Base-by-base conservation (phyloP, 2,113 vertebrate genomes). In the Rhabdomys dilectus region DNA sequence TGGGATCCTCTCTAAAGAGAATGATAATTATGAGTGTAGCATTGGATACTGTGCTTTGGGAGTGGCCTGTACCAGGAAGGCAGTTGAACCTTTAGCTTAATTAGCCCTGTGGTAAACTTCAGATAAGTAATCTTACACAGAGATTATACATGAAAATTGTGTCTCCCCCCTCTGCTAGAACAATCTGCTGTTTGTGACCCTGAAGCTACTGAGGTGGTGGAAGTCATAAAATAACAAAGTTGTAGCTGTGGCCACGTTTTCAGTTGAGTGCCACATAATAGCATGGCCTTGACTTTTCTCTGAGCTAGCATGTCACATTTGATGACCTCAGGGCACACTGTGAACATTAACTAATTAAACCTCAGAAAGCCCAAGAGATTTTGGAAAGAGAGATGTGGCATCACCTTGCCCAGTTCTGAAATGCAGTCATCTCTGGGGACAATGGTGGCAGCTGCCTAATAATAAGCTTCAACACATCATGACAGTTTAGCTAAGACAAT, bases 341-440 rank as follows among this genome's bases (percentile, higher is more conserved):
- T 92, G 91, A 94, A 78, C 89, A 97, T 96, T 95, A 96, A 93
- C 90, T 96, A 91, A 97, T 97, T 92, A 96, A 97, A 97, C 86
- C 45, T 95, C 77, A 51, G 29, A 94, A 96, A 93, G 39, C 96
- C 95, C 92, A 21, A 31, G 95, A 86, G 96, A 88, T 62, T 26
- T 24, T 5, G 87, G 80, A 73, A 93, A 81, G 42, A 62, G 7
- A 7, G 0, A 75, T 31, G 45, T n/a, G 48, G 86, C 80, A 62
- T 97, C 96, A 96, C 88, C 86, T 97, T 3, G 11, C 86, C 85
- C 88, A 93, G 85, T 96, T 94, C 91, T 97, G 95, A 96, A 97
- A 97, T 96, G 97, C 96, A 94, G 93, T 31, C 85, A 48, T 80
- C 92, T 97, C 97, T 89, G 78, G 96, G 96, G 96, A 96, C 2